phyloP scores from a whole-genome alignment of 2,797 vertebrate species.

The Ateles fusciceps region DNA sequence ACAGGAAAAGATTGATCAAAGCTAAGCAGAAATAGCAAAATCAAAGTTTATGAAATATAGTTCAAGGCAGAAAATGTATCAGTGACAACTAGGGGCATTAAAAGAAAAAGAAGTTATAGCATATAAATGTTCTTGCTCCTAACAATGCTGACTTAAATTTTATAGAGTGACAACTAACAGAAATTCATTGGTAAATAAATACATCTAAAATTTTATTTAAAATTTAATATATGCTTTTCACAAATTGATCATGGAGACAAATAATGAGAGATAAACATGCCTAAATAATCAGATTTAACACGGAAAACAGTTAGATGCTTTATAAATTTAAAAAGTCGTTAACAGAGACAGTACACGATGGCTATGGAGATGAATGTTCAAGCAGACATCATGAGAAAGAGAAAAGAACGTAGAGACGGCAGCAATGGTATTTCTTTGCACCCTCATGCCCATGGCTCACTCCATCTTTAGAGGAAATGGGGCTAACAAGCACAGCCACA shows the following conservation, averaged over 20 bases:
- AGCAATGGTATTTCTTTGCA: too few relatives aligned
- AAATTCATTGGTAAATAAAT: neutral
- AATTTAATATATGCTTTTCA: neutral
- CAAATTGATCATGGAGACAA: neutral
- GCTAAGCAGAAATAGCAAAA: neutral
- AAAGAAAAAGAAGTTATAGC: neutral
- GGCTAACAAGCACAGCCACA: neutral
- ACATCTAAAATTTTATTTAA: neutral
- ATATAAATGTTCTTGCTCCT: neutral
- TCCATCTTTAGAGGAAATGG: neutral
- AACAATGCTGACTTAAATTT: neutral
- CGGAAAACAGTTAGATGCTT: neutral
- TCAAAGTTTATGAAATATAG: neutral
- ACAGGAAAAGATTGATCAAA: neutral
- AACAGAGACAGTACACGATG: neutral
- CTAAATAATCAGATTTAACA: neutral
- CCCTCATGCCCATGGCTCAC: fast-evolving
- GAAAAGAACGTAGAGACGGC: fast-evolving
- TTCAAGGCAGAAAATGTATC: neutral
- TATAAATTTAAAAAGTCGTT: neutral
- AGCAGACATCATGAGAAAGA: neutral
- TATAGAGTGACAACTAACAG: neutral
- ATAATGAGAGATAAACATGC: neutral
- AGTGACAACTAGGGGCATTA: neutral
- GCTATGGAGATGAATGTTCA: neutral